Evolutionary conservation across 2,797 vertebrate species (phyloP).

Genomic region (Argyrosomus regius): DNA sequence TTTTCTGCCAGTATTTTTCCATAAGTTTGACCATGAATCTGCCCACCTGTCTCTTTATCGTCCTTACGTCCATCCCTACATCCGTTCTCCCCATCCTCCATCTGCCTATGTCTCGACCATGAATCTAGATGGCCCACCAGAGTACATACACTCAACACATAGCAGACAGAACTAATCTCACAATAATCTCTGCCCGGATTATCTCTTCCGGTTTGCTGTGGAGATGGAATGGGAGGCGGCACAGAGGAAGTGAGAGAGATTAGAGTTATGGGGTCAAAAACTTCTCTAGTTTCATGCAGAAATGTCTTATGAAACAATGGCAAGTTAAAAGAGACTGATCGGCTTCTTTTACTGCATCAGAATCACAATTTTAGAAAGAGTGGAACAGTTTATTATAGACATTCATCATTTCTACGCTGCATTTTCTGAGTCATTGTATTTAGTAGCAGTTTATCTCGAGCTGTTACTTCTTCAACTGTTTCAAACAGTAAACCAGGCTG

Average conservation of each 20-base stretch:
- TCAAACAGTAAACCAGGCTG: slow-evolving; percentile 4
- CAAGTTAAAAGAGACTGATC: slow-evolving; percentile 11
- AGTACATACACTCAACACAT: slow-evolving; percentile 53
- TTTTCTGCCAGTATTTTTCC: slow-evolving; percentile 24
- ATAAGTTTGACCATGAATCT: slow-evolving; percentile 26
- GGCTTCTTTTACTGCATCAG: slow-evolving; percentile 3
- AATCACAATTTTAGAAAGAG: slow-evolving; percentile 29
- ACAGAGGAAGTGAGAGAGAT: slow-evolving; percentile 46
- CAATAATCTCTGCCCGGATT: slow-evolving; percentile 76
- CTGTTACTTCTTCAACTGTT: not conserved
- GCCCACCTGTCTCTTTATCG: slow-evolving; percentile 51
- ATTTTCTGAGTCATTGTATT: slow-evolving; percentile 21
- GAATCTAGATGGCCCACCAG: slow-evolving; percentile 28
- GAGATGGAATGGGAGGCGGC: slow-evolving; percentile 44
- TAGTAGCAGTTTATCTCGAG: slow-evolving; percentile 12
- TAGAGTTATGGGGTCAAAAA: slow-evolving; percentile 61
- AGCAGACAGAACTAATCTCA: slow-evolving; percentile 75
- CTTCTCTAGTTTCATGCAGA: slow-evolving; percentile 33
- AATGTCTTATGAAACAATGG: slow-evolving; percentile 31
- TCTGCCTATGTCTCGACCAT: slow-evolving; percentile 13
- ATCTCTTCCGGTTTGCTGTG: slow-evolving; percentile 59
- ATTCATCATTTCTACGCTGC: slow-evolving; percentile 4
- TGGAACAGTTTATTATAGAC: not conserved
- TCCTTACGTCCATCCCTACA: slow-evolving; percentile 18
- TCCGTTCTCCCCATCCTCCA: slow-evolving; percentile 15